A percentile compares a stretch with the other conserved stretches of the same genome.
phyloP scores from a whole-genome alignment of 2,888 invertebrate species.

The Erynnis tages region DNA sequence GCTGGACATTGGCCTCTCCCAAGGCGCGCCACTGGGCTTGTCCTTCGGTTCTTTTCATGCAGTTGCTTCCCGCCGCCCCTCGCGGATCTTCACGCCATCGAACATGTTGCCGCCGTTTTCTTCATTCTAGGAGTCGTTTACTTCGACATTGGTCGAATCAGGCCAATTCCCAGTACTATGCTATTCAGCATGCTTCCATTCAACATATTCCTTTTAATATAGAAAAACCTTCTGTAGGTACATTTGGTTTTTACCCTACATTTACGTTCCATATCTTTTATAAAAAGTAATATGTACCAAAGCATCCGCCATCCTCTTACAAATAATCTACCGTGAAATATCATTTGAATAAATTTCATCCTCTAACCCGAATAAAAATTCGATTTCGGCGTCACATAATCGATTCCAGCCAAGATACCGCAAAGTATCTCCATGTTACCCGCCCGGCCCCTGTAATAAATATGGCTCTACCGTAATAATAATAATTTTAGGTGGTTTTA shows the following conservation, averaged over 20 bases:
- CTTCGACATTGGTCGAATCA: too few relatives aligned
- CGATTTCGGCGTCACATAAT: constrained; percentile 42
- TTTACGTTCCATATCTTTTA: constrained; percentile 38
- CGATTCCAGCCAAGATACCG: constrained; percentile 40
- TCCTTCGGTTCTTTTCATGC: too few relatives aligned
- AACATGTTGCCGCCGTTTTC: too few relatives aligned
- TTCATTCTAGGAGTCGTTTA: too few relatives aligned
- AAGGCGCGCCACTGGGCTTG: too few relatives aligned
- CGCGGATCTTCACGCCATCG: too few relatives aligned
- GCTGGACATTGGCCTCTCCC: too few relatives aligned
- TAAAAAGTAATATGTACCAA: constrained; percentile 29
- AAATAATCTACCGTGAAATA: constrained; percentile 54
- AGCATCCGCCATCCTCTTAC: constrained; percentile 43
- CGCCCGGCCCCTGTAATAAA: constrained; percentile 38
- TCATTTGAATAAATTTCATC: constrained; percentile 60
- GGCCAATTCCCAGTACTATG: too few relatives aligned
- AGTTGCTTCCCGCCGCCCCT: too few relatives aligned
- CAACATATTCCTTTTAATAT: too few relatives aligned
- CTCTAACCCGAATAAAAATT: constrained; percentile 45
- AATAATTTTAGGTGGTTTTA: constrained; percentile 28
- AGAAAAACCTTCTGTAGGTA: too few relatives aligned
- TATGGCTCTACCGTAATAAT: constrained; percentile 35
- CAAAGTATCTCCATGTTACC: constrained; percentile 34
- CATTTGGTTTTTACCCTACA: background rate
- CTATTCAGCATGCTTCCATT: too few relatives aligned